phyloP scores from a whole-genome alignment of 2,113 vertebrate species.

The Gorsachius goisagi region DNA sequence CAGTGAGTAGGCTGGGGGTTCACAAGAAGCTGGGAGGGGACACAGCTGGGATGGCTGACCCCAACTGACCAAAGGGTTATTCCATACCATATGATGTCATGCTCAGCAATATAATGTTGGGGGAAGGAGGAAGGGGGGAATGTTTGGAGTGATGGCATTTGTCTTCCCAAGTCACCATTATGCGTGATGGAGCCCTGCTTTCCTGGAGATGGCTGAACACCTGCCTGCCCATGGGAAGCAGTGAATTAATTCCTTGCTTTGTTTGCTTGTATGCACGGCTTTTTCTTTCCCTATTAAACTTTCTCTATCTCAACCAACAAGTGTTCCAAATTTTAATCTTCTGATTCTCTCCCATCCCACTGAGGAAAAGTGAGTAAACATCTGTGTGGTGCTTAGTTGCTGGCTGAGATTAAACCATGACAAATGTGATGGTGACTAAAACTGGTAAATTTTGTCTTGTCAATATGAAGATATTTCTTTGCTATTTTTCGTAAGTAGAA shows the following conservation, averaged over 20 bases:
- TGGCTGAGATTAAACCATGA: not conserved
- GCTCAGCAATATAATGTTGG: not conserved
- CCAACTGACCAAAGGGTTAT: not conserved
- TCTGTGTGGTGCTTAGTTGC: not conserved
- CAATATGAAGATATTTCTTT: not conserved
- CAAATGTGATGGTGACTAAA: not conserved
- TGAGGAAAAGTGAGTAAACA: fast-evolving
- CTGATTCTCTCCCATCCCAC: not conserved
- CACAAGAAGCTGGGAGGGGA: not conserved
- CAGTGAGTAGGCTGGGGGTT: not conserved
- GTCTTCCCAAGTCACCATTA: not conserved
- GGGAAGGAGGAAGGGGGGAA: not conserved
- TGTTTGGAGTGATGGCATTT: fast-evolving
- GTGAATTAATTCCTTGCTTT: not conserved
- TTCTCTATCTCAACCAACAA: not conserved
- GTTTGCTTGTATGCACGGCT: fast-evolving
- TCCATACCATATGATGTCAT: not conserved
- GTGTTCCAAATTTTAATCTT: not conserved
- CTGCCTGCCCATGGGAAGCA: not conserved
- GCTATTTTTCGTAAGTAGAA: conserved; percentile 8
- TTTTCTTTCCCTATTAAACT: not conserved
- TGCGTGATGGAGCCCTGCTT: fast-evolving
- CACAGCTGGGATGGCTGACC: not conserved
- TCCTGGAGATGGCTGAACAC: not conserved
- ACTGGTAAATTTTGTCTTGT: not conserved